phyloP scores from a whole-genome alignment of 2,797 vertebrate genomes.

The Syngnathus rostellatus region DNA sequence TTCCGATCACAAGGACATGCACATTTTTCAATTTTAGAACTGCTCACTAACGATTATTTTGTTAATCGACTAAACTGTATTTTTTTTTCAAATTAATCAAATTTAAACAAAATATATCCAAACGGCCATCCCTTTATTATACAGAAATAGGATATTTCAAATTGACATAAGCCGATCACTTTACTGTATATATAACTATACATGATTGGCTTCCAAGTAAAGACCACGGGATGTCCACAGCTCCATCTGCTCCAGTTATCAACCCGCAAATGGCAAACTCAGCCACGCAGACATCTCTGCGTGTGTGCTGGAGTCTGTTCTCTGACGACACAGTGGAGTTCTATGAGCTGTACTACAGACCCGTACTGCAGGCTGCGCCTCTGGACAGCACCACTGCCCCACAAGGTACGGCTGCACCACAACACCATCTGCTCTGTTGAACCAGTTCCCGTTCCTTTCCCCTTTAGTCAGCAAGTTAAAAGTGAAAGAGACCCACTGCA shows the following conservation, averaged over 20 bases:
- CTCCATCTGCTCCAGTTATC: slow-evolving; percentile 91
- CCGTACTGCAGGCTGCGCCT: slow-evolving; percentile 65
- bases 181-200: background rate
- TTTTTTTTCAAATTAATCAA: no score
- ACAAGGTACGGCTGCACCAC: slow-evolving; percentile 60
- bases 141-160: no score
- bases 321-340: slow-evolving; percentile 88
- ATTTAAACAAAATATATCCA: no score
- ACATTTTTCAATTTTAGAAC: no score
- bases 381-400: slow-evolving; percentile 45
- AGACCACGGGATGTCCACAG: slow-evolving; percentile 47
- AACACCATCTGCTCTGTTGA: slow-evolving; percentile 18
- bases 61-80: no score
- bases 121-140: no score
- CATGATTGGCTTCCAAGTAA: background rate
- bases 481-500: slow-evolving; percentile 89
- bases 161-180: no score
- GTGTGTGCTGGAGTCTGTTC: slow-evolving; percentile 88
- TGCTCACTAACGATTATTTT: no score
- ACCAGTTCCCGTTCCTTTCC: background rate
- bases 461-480: slow-evolving; percentile 70
- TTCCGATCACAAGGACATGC: no score
- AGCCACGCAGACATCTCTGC: slow-evolving; percentile 78
- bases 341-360: slow-evolving; percentile 80
- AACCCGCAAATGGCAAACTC: slow-evolving; percentile 85